Evolutionary conservation across 2,888 invertebrate species (phyloP), one percentile per base, ranked within the genome.

Genomic region (Formica aserva): DNA sequence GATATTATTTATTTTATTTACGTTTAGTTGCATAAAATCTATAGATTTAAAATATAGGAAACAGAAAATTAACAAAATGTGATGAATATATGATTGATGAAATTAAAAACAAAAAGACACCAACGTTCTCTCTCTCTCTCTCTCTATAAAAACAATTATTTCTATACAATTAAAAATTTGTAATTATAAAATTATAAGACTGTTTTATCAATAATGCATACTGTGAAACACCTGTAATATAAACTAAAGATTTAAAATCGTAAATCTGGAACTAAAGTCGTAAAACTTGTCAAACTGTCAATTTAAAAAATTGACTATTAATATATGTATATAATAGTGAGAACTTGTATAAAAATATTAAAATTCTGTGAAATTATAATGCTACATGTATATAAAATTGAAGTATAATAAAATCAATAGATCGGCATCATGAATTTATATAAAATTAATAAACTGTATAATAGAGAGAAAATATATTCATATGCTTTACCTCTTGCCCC

Each of bases 401-500:
- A 1, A 55, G 13, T 35, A 35, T n/a, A n/a, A 38, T 60, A 15
- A 22, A 22, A 41, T 38, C 13, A 62, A 62, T 29, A 29, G 18
- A 18, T 62, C 6, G 13, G 1, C 3, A 52, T 8, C 13, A 15
- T 71, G 22, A 65, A 0, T 6, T 65, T 32, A 18, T 55, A 52
- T 35, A 29, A n/a, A 76, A 52, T 38, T 26, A 52, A 52, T n/a
- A 1, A 55, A 5, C 11, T 15, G 11, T 29, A 38, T 8, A 32
- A 55, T 41, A 55, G 0, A 32, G 32, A 32, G 6, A 78, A n/a
- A 72, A 41, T 5, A 41, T 15, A 41, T 55, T 32, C 29, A 45
- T 29, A 60, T 26, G 26, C 66, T 88, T 89, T 91, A 95, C 95
- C 97, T 97, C 93, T 96, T 97, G 86, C 98, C 98, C 96, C 97